These are phyloP conservation scores for Phalanger gymnotis DNA, from an alignment of 2,797 vertebrate genomes.

Conservation along the genomic window DNA sequence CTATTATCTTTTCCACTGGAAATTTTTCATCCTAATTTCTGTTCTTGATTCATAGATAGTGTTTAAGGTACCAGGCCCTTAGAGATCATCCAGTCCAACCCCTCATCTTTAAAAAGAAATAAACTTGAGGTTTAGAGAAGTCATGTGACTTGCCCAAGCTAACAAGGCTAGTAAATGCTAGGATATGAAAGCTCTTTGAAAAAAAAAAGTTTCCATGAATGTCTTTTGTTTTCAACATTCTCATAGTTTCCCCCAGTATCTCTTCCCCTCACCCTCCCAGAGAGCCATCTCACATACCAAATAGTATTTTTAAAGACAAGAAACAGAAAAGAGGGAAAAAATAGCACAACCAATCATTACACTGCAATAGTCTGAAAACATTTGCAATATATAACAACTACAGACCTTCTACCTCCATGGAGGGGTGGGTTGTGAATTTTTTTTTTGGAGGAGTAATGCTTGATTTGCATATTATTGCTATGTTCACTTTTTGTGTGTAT, in stretches of 20 bases:
- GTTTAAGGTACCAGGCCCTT: too few relatives aligned
- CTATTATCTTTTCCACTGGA: too few relatives aligned
- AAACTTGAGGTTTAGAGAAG: background rate
- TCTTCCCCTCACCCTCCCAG: background rate
- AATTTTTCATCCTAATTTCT: too few relatives aligned
- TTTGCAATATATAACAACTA: background rate
- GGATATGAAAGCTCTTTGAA: background rate
- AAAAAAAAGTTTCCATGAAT: background rate
- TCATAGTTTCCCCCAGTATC: background rate
- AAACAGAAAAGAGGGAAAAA: background rate
- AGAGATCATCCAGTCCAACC: too few relatives aligned
- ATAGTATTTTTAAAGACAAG: background rate
- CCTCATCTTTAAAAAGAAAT: too few relatives aligned
- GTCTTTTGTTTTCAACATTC: background rate
- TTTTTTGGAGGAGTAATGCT: background rate
- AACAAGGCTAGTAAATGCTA: background rate
- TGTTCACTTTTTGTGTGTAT: background rate
- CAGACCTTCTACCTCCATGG: background rate
- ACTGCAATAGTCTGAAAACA: background rate
- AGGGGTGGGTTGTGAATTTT: background rate
- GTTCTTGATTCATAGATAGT: too few relatives aligned
- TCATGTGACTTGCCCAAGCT: background rate
- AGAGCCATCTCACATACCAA: background rate
- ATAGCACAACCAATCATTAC: background rate
- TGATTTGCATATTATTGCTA: background rate